Evolutionary conservation across 2,113 vertebrate genomes (phyloP).

Genomic region (Cyprinodon variegatus): DNA sequence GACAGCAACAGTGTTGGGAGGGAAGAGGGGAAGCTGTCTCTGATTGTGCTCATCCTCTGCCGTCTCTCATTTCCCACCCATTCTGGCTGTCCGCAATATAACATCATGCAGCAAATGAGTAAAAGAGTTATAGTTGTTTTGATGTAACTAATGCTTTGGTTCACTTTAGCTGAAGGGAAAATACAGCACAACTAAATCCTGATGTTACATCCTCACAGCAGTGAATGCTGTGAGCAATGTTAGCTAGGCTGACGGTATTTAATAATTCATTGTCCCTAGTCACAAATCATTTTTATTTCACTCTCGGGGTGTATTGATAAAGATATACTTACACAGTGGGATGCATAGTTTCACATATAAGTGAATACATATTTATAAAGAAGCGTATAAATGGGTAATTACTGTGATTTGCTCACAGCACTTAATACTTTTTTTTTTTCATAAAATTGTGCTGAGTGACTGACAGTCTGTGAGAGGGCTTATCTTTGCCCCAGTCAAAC

Average conservation of each 20-base stretch:
- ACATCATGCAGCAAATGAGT: background rate
- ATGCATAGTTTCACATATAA: background rate
- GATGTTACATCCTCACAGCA: constrained; percentile 16
- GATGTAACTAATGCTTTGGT: background rate
- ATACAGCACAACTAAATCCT: background rate
- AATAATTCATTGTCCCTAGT: constrained; percentile 65
- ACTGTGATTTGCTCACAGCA: no score
- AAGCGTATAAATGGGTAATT: background rate
- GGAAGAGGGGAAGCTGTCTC: constrained; percentile 5
- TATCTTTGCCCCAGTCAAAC: no score
- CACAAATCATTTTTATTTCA: constrained; percentile 51
- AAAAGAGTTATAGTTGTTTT: constrained; percentile 4
- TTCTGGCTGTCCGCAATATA: constrained; percentile 3
- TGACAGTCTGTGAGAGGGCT: no score
- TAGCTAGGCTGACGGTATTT: constrained; percentile 34
- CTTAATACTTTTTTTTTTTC: no score
- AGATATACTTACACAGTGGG: constrained; percentile 17
- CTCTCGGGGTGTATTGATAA: constrained; percentile 13
- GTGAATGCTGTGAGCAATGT: constrained; percentile 27
- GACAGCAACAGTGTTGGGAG: constrained; percentile 20
- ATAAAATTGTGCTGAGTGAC: no score
- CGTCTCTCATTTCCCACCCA: constrained; percentile 4
- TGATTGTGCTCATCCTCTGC: constrained; percentile 19
- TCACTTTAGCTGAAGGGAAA: constrained; percentile 5
- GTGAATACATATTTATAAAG: background rate